phyloP scores from a whole-genome alignment of 1,140 invertebrate species.

The Leguminivora glycinivorella region DNA sequence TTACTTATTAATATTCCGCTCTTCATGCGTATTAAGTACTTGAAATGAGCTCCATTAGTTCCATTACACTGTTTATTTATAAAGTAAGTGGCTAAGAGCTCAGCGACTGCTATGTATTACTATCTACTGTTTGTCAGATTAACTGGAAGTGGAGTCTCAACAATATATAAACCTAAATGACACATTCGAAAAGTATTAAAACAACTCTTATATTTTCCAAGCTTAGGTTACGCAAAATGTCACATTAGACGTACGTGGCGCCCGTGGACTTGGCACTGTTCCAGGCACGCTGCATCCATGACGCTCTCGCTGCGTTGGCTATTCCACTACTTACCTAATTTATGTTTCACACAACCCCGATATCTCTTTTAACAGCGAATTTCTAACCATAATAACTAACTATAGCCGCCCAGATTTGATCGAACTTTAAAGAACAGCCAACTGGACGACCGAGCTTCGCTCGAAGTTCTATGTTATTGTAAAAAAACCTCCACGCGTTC shows the following conservation, averaged over 20 bases:
- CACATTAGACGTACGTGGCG: slow-evolving; percentile 4
- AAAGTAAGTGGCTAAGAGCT: too few relatives aligned
- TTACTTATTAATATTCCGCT: not conserved
- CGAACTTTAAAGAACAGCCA: not conserved
- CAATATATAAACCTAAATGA: not conserved
- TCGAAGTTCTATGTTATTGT: too few relatives aligned
- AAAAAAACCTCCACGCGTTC: too few relatives aligned
- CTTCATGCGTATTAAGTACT: not conserved
- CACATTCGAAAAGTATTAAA: not conserved
- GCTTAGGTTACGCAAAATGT: slow-evolving; percentile 21
- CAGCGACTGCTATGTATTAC: too few relatives aligned
- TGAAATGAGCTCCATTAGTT: too few relatives aligned
- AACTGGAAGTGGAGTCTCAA: too few relatives aligned
- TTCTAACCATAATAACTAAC: too few relatives aligned
- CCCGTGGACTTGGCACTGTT: slow-evolving; percentile 55
- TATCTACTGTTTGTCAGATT: too few relatives aligned
- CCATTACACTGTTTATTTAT: too few relatives aligned
- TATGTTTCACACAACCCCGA: slow-evolving; percentile 30
- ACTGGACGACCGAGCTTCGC: too few relatives aligned
- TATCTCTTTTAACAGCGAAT: too few relatives aligned
- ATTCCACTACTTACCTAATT: slow-evolving; percentile 43
- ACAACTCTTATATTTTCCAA: not conserved
- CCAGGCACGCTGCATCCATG: slow-evolving; percentile 72
- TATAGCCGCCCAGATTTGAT: not conserved
- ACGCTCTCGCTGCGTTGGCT: slow-evolving; percentile 62